Evolutionary conservation across 23 tunicate species (phyloP).

Genomic region (Ascidia mentula): DNA sequence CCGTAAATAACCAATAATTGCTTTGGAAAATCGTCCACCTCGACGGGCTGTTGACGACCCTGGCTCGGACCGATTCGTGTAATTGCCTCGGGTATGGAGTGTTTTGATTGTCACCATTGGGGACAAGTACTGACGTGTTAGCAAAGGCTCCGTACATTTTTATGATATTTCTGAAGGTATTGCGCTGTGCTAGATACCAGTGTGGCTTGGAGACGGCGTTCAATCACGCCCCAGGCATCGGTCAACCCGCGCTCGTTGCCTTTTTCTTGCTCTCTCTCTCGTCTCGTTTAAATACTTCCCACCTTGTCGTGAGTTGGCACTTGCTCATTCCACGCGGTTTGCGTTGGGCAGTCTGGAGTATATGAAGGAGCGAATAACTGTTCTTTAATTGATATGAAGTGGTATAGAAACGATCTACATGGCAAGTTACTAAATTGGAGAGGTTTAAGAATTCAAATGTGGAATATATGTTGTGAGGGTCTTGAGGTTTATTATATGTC

Average conservation of each 20-base stretch:
- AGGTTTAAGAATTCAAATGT: background rate
- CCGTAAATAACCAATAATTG: background rate
- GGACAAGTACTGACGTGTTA: background rate
- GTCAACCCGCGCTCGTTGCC: background rate
- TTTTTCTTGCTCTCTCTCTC: background rate
- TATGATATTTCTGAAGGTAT: background rate
- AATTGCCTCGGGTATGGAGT: background rate
- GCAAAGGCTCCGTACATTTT: background rate
- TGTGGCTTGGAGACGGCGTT: background rate
- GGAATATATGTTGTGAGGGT: background rate
- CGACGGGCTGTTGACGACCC: background rate
- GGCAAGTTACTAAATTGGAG: background rate
- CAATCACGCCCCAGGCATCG: background rate
- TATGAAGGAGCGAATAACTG: background rate
- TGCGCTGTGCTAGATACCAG: background rate
- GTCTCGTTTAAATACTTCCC: background rate
- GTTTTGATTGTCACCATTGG: constrained; percentile 2
- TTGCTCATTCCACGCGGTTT: background rate
- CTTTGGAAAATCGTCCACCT: background rate
- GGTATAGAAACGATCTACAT: too few relatives aligned
- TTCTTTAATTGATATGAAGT: too few relatives aligned
- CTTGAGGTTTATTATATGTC: background rate
- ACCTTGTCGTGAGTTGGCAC: background rate
- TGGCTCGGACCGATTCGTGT: background rate
- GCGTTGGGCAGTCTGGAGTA: background rate